phyloP scores from a whole-genome alignment of 2,888 invertebrate species.

The Cinara cedri region DNA sequence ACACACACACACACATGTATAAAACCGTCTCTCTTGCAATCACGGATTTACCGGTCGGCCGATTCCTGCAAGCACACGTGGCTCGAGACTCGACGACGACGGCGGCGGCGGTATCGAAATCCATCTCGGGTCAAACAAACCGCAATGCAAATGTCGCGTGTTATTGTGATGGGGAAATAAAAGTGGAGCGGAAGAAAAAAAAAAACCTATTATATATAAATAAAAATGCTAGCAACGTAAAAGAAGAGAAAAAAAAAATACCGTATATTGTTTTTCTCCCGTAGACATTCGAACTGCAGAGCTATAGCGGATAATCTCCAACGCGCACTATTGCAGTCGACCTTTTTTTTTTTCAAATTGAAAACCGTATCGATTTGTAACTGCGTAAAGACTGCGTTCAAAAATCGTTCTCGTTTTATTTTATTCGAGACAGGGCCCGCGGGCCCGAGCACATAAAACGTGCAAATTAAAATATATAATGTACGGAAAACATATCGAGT shows the following conservation, averaged over 20 bases:
- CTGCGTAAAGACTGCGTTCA: too few species aligned
- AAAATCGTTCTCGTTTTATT: too few species aligned
- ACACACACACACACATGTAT: too few species aligned
- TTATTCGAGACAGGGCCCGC: too few species aligned
- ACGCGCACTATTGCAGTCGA: too few species aligned
- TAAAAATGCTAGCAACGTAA: too few species aligned
- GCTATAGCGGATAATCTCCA: too few species aligned
- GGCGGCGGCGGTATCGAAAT: slow-evolving; percentile 43
- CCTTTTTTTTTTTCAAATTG: too few species aligned
- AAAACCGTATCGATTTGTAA: too few species aligned
- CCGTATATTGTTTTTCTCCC: not conserved
- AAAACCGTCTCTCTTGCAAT: slow-evolving; percentile 5
- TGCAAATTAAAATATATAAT: too few species aligned
- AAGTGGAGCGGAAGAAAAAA: not conserved
- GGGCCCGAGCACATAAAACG: too few species aligned
- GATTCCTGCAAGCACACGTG: not conserved
- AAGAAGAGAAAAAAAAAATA: not conserved
- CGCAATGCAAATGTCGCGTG: not conserved
- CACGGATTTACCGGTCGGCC: slow-evolving; percentile 33
- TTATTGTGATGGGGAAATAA: not conserved
- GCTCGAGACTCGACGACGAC: not conserved
- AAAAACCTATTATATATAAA: not conserved
- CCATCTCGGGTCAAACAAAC: slow-evolving; percentile 29
- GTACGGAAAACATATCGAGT: too few species aligned
- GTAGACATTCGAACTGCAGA: slow-evolving; percentile 11